phyloP scores from a whole-genome alignment of 2,888 invertebrate species.

The Panopea generosa region DNA sequence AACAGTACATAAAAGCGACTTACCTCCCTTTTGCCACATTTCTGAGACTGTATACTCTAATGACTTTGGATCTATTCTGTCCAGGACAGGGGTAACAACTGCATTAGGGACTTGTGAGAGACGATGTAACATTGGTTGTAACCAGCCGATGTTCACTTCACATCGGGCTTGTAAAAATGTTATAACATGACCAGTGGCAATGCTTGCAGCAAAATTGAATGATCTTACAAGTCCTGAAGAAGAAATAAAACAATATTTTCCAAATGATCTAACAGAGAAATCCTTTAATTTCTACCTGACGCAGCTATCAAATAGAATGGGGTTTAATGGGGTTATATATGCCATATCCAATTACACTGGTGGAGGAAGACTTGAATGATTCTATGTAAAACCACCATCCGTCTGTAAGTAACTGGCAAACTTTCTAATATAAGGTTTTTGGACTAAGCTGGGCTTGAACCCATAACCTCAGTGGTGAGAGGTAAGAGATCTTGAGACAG shows the following conservation, averaged over 20 bases:
- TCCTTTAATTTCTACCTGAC: too few species aligned
- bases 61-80: constrained; percentile 85
- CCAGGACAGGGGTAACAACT: constrained; percentile 86
- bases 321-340: too few species aligned
- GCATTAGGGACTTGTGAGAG: constrained; percentile 71
- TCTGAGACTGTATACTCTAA: constrained; percentile 84
- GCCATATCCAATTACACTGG: too few species aligned
- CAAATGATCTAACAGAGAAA: too few species aligned
- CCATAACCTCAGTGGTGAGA: too few species aligned
- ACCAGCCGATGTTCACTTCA: constrained; percentile 78
- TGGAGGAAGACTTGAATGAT: too few species aligned
- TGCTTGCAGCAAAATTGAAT: constrained; percentile 69
- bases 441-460: too few species aligned
- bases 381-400: too few species aligned
- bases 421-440: too few species aligned
- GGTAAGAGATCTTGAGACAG: too few species aligned
- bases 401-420: too few species aligned
- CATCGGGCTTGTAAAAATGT: constrained; percentile 74
- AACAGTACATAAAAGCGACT: constrained; percentile 26
- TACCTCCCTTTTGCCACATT: constrained; percentile 85
- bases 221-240: constrained; percentile 68
- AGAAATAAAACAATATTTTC: background rate
- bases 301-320: too few species aligned
- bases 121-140: constrained; percentile 85
- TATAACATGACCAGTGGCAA: constrained; percentile 80